Percentiles rank a stretch among this genome's conserved stretches.
Conservation (phyloP, 2,113 vertebrate genomes). For the Sinocyclocheilus maitianheensis region DNA sequence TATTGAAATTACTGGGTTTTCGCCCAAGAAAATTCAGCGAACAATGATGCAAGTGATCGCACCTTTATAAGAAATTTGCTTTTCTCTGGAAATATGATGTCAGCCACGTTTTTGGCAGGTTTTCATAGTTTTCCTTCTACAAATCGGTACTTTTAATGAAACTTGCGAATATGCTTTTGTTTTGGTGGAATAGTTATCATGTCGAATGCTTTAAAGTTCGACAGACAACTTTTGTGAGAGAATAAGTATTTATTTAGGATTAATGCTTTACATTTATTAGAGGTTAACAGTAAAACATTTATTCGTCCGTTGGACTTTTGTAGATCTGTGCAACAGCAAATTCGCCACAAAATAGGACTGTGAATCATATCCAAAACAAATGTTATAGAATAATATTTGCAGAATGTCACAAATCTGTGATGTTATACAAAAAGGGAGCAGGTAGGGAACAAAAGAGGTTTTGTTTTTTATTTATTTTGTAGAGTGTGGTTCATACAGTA, state of each 20-base stretch:
- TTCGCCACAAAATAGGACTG: conserved; percentile 15
- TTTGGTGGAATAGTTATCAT: neutral
- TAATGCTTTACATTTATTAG: conserved; percentile 12
- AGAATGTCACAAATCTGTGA: conserved; percentile 32
- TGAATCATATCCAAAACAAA: conserved; percentile 27
- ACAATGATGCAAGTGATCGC: neutral
- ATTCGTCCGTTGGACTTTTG: neutral
- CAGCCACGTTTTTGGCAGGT: conserved; percentile 36
- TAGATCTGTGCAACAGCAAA: conserved; percentile 61
- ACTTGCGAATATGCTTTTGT: conserved; percentile 9
- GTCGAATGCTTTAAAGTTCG: neutral
- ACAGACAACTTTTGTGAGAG: neutral
- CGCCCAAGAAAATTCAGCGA: neutral
- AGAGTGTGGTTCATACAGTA: conserved; percentile 33
- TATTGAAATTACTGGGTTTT: neutral
- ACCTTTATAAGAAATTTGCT: neutral
- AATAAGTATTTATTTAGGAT: neutral
- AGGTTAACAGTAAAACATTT: neutral
- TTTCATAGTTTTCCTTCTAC: conserved; percentile 28
- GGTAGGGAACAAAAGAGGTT: conserved; percentile 22
- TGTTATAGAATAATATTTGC: neutral
- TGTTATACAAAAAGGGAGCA: conserved; percentile 26
- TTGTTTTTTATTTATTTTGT: conserved; percentile 25
- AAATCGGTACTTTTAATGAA: conserved; percentile 38
- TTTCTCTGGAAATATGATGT: conserved; percentile 27